phyloP scores from a whole-genome alignment of 2,797 vertebrate genomes.

The Anisognathus igniventris region DNA sequence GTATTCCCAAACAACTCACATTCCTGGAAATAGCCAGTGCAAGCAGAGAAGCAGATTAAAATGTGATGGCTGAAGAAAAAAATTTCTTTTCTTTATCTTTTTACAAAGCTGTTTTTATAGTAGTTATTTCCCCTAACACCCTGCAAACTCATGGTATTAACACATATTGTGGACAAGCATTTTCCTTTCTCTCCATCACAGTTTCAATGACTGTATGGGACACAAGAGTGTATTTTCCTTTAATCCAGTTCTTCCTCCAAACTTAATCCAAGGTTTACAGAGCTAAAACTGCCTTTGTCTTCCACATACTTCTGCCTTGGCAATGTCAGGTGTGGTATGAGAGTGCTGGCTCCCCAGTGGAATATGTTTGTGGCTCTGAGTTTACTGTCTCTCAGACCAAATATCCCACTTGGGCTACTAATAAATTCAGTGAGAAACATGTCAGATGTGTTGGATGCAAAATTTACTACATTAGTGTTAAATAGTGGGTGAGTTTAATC shows the following conservation, averaged over 20 bases:
- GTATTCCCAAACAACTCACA: background rate
- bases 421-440: background rate
- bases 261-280: background rate
- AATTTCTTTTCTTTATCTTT: background rate
- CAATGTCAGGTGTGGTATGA: background rate
- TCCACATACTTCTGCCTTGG: background rate
- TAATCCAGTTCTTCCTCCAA: background rate
- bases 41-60: background rate
- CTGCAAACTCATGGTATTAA: background rate
- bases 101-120: background rate
- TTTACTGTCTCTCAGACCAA: background rate
- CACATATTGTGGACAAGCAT: background rate
- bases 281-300: background rate
- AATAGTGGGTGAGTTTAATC: background rate
- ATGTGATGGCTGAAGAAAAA: background rate
- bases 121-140: background rate
- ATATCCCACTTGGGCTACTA: background rate
- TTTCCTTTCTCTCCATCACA: background rate
- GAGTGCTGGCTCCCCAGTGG: background rate
- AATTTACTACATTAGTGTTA: background rate
- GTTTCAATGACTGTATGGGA: background rate
- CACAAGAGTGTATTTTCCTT: background rate
- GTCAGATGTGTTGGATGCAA: background rate
- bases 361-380: background rate
- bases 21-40: background rate